A percentile compares a stretch with the other conserved stretches of the same genome.
phyloP scores from a whole-genome alignment of 2,113 vertebrate species.

The Cynoglossus semilaevis region DNA sequence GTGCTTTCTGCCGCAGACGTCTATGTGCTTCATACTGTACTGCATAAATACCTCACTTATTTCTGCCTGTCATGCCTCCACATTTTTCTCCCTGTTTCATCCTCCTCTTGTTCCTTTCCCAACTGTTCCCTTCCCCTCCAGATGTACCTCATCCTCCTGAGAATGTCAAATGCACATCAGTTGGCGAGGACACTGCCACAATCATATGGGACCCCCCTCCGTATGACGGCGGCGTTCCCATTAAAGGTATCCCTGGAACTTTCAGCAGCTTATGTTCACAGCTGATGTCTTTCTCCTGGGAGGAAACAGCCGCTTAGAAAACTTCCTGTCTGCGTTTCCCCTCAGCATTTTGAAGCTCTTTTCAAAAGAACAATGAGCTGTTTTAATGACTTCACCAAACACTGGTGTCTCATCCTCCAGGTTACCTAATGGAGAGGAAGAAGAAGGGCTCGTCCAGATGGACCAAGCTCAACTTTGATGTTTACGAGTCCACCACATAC shows the following conservation, averaged over 20 bases:
- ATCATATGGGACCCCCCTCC: constrained; percentile 83
- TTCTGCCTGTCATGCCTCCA: background rate
- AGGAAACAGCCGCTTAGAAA: constrained; percentile 24
- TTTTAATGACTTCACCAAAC: constrained; percentile 7
- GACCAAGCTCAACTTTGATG: constrained; percentile 93
- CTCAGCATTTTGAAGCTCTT: background rate
- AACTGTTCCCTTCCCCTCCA: constrained; percentile 57
- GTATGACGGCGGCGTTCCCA: constrained; percentile 81
- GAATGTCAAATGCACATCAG: constrained; percentile 79
- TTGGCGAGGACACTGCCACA: constrained; percentile 84
- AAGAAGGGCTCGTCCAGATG: constrained; percentile 86
- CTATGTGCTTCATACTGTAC: background rate
- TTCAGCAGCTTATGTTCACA: constrained; percentile 25
- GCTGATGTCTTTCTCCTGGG: constrained; percentile 34
- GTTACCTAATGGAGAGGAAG: constrained; percentile 89
- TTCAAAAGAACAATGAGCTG: background rate
- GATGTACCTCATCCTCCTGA: constrained; percentile 87
- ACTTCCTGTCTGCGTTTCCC: constrained; percentile 19
- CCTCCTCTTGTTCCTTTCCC: constrained; percentile 3
- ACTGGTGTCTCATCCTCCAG: constrained; percentile 56
- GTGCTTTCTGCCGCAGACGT: background rate
- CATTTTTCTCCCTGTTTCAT: constrained; percentile 17
- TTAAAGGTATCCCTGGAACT: constrained; percentile 77
- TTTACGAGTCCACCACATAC: constrained; percentile 77
- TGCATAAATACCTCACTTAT: background rate